These are phyloP conservation scores for Rhyacichthys aspro DNA, from an alignment of 2,797 vertebrate genomes.

Conservation along the genomic window DNA sequence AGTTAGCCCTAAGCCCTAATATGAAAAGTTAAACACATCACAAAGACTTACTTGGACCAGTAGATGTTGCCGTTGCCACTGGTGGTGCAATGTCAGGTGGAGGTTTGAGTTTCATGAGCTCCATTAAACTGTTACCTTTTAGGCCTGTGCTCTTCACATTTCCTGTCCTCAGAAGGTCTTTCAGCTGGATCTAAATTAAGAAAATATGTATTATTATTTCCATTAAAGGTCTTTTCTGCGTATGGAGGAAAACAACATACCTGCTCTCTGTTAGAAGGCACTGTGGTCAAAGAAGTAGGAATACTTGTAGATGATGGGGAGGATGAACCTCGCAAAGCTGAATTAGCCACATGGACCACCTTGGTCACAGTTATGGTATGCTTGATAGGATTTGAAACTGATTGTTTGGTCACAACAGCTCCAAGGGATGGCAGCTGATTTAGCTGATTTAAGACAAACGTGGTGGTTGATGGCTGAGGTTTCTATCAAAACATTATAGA, in stretches of 20 bases:
- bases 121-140: slow-evolving; percentile 89
- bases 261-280: slow-evolving; percentile 89
- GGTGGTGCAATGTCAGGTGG: slow-evolving; percentile 96
- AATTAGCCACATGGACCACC: slow-evolving; percentile 90
- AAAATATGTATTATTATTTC: neutral
- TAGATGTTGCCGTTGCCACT: slow-evolving; percentile 93
- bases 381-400: slow-evolving; percentile 86
- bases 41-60: slow-evolving; percentile 85
- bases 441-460: slow-evolving; percentile 98
- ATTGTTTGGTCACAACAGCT: slow-evolving; percentile 90
- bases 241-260: slow-evolving; percentile 27
- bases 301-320: slow-evolving; percentile 69
- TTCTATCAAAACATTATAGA: slow-evolving; percentile 76
- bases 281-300: slow-evolving; percentile 82
- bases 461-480: slow-evolving; percentile 96
- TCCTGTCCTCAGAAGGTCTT: slow-evolving; percentile 85
- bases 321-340: slow-evolving; percentile 84
- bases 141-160: slow-evolving; percentile 59
- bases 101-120: slow-evolving; percentile 97
- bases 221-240: neutral
- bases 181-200: slow-evolving; percentile 85
- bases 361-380: slow-evolving; percentile 97
- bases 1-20: neutral
- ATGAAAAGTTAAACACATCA: neutral
- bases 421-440: slow-evolving; percentile 97